These are phyloP conservation scores for Andrena haemorrhoa DNA, from an alignment of 2,888 invertebrate genomes.

Conservation along the genomic window DNA sequence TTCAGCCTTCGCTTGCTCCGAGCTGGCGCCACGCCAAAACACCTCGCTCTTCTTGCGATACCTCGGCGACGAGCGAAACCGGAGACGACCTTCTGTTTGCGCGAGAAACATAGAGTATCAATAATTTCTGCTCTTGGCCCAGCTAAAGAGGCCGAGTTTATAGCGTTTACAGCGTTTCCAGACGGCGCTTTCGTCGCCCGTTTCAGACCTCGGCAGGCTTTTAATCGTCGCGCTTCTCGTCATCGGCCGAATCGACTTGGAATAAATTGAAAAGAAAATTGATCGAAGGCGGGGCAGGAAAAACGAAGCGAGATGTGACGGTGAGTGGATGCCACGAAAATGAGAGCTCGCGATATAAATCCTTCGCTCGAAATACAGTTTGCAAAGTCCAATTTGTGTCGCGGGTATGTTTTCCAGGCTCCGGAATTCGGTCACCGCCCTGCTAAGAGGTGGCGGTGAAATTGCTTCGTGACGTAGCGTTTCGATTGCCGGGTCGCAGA, in stretches of 20 bases:
- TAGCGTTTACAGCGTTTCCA: no score
- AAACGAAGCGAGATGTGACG: neutral
- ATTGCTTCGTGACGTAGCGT: constrained; percentile 23
- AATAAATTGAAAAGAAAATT: constrained; percentile 4
- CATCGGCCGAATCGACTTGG: neutral
- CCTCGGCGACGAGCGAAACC: constrained; percentile 11
- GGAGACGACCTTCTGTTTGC: constrained; percentile 9
- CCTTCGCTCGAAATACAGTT: constrained; percentile 11
- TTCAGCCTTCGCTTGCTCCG: neutral
- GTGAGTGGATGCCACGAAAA: constrained; percentile 6
- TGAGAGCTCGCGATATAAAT: constrained; percentile 14
- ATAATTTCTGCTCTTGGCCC: neutral
- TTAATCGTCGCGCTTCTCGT: neutral
- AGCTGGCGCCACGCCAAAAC: constrained; percentile 55
- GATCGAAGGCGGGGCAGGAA: neutral
- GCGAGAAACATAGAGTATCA: neutral
- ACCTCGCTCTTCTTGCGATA: constrained; percentile 22
- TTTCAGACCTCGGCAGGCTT: no score
- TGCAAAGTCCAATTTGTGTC: neutral
- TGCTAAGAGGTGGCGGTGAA: constrained; percentile 24
- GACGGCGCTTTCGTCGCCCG: no score
- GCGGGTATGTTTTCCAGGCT: neutral
- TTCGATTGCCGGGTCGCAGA: neutral
- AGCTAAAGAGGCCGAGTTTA: neutral
- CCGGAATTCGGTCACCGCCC: constrained; percentile 8